A percentile compares a stretch with the other conserved stretches of the same genome.
Evolutionary conservation across 2,888 invertebrate species (phyloP).

Genomic region (Heteromurus nitidus): DNA sequence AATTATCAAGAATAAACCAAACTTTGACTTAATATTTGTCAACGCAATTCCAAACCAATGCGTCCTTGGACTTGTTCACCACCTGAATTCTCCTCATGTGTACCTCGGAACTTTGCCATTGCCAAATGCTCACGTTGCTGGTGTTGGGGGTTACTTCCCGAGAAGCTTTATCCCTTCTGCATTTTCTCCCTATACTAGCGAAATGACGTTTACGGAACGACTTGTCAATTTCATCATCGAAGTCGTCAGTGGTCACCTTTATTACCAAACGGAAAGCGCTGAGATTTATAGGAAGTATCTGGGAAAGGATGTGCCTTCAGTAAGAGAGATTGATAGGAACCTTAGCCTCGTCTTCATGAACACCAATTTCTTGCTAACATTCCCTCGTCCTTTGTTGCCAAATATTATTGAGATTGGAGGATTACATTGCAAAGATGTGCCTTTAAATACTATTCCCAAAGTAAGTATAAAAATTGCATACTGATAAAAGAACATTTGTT

Average conservation of each 20-base stretch:
- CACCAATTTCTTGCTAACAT: conserved; percentile 86
- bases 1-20: conserved; percentile 8
- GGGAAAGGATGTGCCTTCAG: conserved; percentile 80
- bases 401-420: conserved; percentile 82
- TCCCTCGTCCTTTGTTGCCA: conserved; percentile 84
- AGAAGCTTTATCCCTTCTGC: conserved; percentile 38
- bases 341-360: conserved; percentile 89
- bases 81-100: conserved; percentile 49
- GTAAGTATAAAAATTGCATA: conserved; percentile 76
- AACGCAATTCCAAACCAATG: conserved; percentile 77
- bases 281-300: conserved; percentile 75
- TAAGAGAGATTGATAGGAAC: conserved; percentile 83
- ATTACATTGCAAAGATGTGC: conserved; percentile 74
- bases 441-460: conserved; percentile 82
- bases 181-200: conserved; percentile 34
- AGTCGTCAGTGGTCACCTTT: conserved; percentile 1
- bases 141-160: conserved; percentile 30
- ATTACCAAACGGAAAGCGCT: conserved; percentile 17
- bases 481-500: conserved; percentile 64
- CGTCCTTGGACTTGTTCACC: conserved; percentile 67
- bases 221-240: conserved; percentile 44
- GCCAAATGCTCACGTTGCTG: background rate
- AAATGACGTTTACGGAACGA: conserved; percentile 75
- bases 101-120: conserved; percentile 48
- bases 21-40: conserved; percentile 74